Conservation (phyloP, 2,113 vertebrate genomes). For the Istiophorus platypterus region DNA sequence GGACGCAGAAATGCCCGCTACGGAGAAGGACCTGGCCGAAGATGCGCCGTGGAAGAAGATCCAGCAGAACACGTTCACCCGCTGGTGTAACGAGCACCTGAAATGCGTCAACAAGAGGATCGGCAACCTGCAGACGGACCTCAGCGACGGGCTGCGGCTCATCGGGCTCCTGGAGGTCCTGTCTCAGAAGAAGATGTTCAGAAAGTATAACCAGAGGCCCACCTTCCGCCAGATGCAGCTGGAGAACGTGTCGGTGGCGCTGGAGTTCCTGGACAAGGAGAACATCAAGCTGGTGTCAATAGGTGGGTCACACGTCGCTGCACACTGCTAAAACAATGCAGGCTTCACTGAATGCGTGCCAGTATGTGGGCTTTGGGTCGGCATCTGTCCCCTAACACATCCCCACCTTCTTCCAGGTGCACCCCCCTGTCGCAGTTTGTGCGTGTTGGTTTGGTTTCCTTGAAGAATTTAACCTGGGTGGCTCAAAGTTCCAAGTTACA, state of each 20-base stretch:
- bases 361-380: background rate
- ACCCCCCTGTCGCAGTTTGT: background rate
- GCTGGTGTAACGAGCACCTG: constrained; percentile 90
- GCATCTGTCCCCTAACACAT: background rate
- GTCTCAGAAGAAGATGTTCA: constrained; percentile 92
- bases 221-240: constrained; percentile 92
- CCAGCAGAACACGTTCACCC: constrained; percentile 90
- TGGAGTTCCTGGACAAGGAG: constrained; percentile 90
- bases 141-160: constrained; percentile 89
- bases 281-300: constrained; percentile 91
- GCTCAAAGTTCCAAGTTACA: background rate
- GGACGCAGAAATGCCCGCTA: constrained; percentile 90
- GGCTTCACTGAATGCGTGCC: constrained; percentile 47
- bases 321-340: background rate
- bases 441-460: background rate
- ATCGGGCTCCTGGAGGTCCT: constrained; percentile 90
- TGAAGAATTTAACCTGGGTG: background rate
- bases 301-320: constrained; percentile 77
- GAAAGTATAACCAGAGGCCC: constrained; percentile 91
- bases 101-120: constrained; percentile 90
- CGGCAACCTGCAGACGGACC: constrained; percentile 88
- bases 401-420: constrained; percentile 16
- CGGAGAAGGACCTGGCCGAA: constrained; percentile 90
- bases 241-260: constrained; percentile 91
- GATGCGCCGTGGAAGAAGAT: constrained; percentile 92